A percentile compares a stretch with the other conserved stretches of the same genome.
Conservation (phyloP, 23 tunicate genomes). For the Styela clava region DNA sequence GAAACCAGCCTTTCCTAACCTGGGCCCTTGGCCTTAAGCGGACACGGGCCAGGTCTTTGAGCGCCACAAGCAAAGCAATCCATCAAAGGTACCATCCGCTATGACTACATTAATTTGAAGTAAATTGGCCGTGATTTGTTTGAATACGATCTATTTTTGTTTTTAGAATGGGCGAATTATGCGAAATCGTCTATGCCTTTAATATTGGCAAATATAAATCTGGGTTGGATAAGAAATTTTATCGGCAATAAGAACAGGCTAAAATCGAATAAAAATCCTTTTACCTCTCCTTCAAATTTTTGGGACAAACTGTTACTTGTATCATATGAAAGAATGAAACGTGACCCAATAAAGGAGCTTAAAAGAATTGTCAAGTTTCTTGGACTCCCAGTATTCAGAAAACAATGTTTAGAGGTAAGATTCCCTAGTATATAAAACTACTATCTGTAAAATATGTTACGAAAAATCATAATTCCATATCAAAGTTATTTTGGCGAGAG, state of each 20-base stretch:
- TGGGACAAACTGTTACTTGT: background rate
- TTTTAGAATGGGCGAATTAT: background rate
- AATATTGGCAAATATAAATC: background rate
- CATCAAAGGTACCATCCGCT: too few relatives aligned
- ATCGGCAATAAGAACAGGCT: background rate
- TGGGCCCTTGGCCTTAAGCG: too few relatives aligned
- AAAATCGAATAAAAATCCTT: background rate
- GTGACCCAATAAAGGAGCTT: background rate
- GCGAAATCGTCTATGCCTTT: background rate
- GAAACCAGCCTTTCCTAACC: too few relatives aligned
- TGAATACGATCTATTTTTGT: too few relatives aligned
- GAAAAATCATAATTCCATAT: too few relatives aligned
- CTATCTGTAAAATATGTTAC: too few relatives aligned
- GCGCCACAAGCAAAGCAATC: too few relatives aligned
- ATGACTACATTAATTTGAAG: too few relatives aligned
- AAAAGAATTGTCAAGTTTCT: background rate
- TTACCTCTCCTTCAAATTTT: background rate
- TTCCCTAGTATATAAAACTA: too few relatives aligned
- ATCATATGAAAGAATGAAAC: slow-evolving; percentile 2
- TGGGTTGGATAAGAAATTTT: background rate
- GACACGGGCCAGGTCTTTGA: too few relatives aligned
- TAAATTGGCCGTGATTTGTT: too few relatives aligned
- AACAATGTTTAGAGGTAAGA: background rate
- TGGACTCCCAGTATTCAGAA: slow-evolving; percentile 8
- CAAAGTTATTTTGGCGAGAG: too few relatives aligned